Base-by-base conservation (phyloP, 2,888 invertebrate species). In the Oligia fasciuncula region DNA sequence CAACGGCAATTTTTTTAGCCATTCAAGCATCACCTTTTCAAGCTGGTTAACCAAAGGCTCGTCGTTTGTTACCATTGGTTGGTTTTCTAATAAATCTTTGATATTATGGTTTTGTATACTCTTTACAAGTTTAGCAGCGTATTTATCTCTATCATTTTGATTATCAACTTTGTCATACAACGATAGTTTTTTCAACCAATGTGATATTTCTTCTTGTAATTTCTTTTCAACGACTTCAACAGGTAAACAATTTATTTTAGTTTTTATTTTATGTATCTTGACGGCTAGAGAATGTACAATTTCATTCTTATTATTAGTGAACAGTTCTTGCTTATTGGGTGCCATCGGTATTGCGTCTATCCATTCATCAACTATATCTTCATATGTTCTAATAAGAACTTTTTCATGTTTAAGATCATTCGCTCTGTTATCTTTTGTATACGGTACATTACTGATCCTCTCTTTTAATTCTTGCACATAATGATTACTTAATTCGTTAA, bases 111-210 rank as follows among this genome's bases (percentile, higher is more conserved):
- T 71, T 69, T 82, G 65, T 69, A 87, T 78, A 23, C 57, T 83
- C 11, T 73, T 63, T 4, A 75, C 80, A 29, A 88, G 76, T n/a
- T 79, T 68, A 8, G 40, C 69, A n/a, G 87, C 84, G 11, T 80
- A 80, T 65, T 71, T 77, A 40, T 81, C 54, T 66, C 66, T 81
- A 11, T 43, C 29, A 51, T 23, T 51, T 65, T 79, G 70, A 68
- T 83, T 84, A 76, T 87, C 76, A 23, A 68, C 40, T 57, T 76
- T 57, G 19, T n/a, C 63, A 62, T 82, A 71, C 29, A 86, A 63
- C 11, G 85, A 86, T 19, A 90, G 23, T 74, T 83, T 87, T 72
- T 86, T 83, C n/a, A 90, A 65, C 88, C 89, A 89, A 35, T 87
- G 71, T 43, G 82, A 84, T 46, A 87, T 43, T 40, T 77, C 74